Base-by-base conservation (phyloP, 64 coral and sea anemone species). In the Acropora yongei region DNA sequence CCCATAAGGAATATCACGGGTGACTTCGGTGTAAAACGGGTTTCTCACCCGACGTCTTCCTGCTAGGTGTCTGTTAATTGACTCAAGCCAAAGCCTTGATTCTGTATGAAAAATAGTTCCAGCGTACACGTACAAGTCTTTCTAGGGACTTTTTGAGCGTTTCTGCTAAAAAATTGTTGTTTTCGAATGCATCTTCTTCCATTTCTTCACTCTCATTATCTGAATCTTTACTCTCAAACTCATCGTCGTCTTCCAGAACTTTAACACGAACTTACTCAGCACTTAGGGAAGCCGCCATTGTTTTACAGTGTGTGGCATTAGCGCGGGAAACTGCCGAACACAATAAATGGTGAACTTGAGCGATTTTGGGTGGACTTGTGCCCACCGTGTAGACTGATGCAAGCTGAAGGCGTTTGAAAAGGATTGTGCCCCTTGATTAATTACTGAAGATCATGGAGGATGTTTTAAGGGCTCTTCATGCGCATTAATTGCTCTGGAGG, bases 1-100 rank as follows among this genome's bases (percentile, higher is more conserved):
- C 42, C 57, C 74, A n/a, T 60, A 66, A 14, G 93, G 93, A 49
- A 95, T 90, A 17, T 74, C 69, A 53, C 93, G 45, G 16, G 88
- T 41, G 18, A 90, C 47, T 74, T 95, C 93, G 1, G 79, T 44
- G 58, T 90, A 95, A 76, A 84, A 95, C 6, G 88, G 93, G 30
- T 86, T 83, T 51, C 80, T 14, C 50, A 95, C 68, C 42, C 68
- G 46, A 20, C 72, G 57, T 41, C 76, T 57, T 55, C 68, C 90
- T 66, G 45, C 60, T 16, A 92, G 48, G 17, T 72, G 68, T 50
- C 90, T 4, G 57, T 76, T 60, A 49, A 92, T 92, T 57, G 67
- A 4, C 14, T 76, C 48, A 1, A 92, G 80, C 80, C 80, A 85
- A 20, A 86, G 47, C 76, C 45, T 77, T 6, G 80, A 57, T 48